phyloP scores from a whole-genome alignment of 2,113 vertebrate species.

The Bostrychus sinensis region DNA sequence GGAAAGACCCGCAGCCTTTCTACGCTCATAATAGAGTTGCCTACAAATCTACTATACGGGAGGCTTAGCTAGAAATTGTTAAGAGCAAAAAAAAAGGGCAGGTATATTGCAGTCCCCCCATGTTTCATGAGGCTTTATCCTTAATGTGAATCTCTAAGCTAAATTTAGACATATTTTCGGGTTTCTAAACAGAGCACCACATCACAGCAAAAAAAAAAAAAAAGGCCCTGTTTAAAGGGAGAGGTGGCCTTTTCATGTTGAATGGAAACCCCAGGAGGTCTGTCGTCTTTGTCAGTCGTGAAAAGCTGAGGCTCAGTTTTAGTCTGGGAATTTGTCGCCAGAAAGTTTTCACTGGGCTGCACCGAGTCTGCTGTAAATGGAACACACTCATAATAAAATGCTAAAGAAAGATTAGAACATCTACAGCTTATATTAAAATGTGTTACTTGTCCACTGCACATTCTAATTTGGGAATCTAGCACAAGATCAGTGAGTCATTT shows the following conservation, averaged over 20 bases:
- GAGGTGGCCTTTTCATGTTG: constrained; percentile 55
- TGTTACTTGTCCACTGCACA: not conserved
- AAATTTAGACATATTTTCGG: constrained; percentile 47
- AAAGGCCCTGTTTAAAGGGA: constrained; percentile 41
- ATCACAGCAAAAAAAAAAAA: constrained; percentile 23
- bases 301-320: constrained; percentile 30
- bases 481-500: not conserved
- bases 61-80: constrained; percentile 28
- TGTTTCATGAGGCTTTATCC: constrained; percentile 24
- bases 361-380: not conserved
- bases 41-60: constrained; percentile 39
- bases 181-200: constrained; percentile 31
- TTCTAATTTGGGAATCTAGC: not conserved
- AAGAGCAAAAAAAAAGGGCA: constrained; percentile 32
- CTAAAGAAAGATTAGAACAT: not conserved
- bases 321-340: constrained; percentile 23
- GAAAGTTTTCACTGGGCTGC: constrained; percentile 13
- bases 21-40: constrained; percentile 35
- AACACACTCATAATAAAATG: not conserved
- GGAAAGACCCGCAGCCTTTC: constrained; percentile 47
- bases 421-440: not conserved
- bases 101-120: constrained; percentile 10
- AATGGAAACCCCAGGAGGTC: constrained; percentile 39
- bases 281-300: constrained; percentile 29
- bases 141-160: constrained; percentile 34